These are phyloP conservation scores for Brachyalestes nurse DNA, from an alignment of 2,797 vertebrate species.

Conservation along the genomic window DNA sequence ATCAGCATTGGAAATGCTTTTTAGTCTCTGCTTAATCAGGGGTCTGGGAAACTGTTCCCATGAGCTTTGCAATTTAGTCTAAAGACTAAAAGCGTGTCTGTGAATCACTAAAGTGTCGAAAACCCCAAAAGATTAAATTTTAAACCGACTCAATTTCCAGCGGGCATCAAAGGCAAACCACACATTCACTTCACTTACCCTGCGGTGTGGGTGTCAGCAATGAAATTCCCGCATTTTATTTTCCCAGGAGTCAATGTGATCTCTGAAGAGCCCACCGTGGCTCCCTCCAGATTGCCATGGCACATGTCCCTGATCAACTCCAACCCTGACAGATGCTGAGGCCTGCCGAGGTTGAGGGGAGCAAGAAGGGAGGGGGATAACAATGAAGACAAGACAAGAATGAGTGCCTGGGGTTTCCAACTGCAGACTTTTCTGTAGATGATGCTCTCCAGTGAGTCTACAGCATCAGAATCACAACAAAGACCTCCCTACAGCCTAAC, in stretches of 20 bases:
- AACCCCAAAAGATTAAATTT: neutral
- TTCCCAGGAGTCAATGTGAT: slow-evolving; percentile 87
- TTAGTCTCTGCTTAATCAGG: too few relatives aligned
- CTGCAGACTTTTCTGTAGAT: neutral
- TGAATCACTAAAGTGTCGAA: neutral
- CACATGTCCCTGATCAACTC: slow-evolving; percentile 90
- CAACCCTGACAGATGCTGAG: slow-evolving; percentile 93
- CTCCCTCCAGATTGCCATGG: slow-evolving; percentile 87
- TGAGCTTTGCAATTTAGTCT: neutral
- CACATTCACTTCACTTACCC: slow-evolving; percentile 83
- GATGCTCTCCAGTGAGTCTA: neutral
- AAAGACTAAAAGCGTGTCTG: neutral
- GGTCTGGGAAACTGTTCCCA: too few relatives aligned
- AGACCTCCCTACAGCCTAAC: neutral
- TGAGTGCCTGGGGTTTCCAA: slow-evolving; percentile 5
- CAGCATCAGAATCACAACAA: neutral
- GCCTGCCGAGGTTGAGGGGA: slow-evolving; percentile 72
- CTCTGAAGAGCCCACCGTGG: slow-evolving; percentile 89
- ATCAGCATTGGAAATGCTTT: too few relatives aligned
- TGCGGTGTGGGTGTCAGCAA: slow-evolving; percentile 93
- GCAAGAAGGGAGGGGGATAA: slow-evolving; percentile 25
- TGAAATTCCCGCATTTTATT: slow-evolving; percentile 86
- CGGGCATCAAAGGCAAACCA: neutral
- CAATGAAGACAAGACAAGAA: slow-evolving; percentile 47
- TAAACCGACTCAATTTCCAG: neutral